A percentile compares a stretch with the other conserved stretches of the same genome.
Evolutionary conservation across 2,888 invertebrate species (phyloP).

Genomic region (Heliconius cydno): DNA sequence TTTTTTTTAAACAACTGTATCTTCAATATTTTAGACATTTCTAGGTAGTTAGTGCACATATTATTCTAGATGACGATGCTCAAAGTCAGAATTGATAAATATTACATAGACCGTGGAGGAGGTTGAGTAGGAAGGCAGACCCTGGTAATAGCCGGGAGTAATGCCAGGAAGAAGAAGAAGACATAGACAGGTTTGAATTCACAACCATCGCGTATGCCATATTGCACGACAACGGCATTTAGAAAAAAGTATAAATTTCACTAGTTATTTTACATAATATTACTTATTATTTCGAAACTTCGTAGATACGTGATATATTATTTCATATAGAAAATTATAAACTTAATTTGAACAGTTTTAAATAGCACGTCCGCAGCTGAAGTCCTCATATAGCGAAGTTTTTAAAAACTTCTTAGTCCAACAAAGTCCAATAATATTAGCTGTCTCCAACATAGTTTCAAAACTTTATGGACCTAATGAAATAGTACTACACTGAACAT

Average conservation of each 20-base stretch:
- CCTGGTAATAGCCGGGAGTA: too few species aligned
- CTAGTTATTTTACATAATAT: background rate
- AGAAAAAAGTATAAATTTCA: too few species aligned
- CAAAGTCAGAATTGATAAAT: background rate
- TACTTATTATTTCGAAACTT: background rate
- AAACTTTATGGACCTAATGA: conserved; percentile 25
- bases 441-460: conserved; percentile 25
- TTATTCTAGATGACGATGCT: too few species aligned
- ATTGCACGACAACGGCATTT: too few species aligned
- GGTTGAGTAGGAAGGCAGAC: too few species aligned
- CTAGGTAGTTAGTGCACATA: too few species aligned
- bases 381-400: conserved; percentile 17
- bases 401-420: conserved; percentile 17
- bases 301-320: background rate
- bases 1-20: too few species aligned
- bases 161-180: too few species aligned
- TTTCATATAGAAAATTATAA: background rate
- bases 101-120: background rate
- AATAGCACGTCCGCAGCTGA: conserved; percentile 1
- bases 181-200: background rate
- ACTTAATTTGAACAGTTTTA: conserved; percentile 7
- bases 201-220: background rate
- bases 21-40: too few species aligned
- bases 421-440: conserved; percentile 24
- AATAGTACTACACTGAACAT: conserved; percentile 10